These are phyloP conservation scores for Cyclura pinguis DNA, from an alignment of 2,797 vertebrate genomes.

Conservation along the genomic window DNA sequence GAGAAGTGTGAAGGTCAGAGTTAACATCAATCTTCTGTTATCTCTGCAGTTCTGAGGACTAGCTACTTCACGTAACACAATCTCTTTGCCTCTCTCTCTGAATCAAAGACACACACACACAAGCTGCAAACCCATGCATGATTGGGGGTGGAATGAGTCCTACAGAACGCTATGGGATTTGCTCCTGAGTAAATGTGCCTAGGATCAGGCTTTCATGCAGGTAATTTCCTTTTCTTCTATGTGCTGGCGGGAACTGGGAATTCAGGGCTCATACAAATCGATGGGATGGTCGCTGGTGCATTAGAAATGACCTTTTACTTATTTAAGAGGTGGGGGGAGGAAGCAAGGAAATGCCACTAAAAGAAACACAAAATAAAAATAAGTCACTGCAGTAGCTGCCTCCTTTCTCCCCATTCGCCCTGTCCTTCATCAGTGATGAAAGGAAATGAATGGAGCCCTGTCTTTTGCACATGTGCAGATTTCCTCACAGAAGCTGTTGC, in stretches of 20 bases:
- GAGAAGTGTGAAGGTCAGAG: conserved; percentile 67
- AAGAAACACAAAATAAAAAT: background rate
- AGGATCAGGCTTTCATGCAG: background rate
- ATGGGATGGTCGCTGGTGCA: conserved; percentile 4
- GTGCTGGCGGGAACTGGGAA: background rate
- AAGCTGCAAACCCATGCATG: background rate
- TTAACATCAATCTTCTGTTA: conserved; percentile 21
- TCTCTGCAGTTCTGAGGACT: conserved; percentile 49
- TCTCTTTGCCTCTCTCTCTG: background rate
- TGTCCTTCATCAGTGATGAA: too few species aligned
- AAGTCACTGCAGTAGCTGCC: too few species aligned
- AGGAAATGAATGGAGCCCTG: background rate
- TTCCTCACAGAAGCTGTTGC: too few species aligned
- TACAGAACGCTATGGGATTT: background rate
- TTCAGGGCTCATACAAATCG: background rate
- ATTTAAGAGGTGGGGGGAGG: conserved; percentile 8
- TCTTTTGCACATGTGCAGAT: too few species aligned
- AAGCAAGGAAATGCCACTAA: background rate
- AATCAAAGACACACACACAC: background rate
- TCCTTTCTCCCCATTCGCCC: background rate
- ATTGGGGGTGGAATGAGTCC: background rate
- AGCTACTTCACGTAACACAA: background rate
- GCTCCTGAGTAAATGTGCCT: background rate
- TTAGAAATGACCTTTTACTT: conserved; percentile 38
- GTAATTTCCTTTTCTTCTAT: background rate